Percentiles rank a stretch among this genome's conserved stretches.
phyloP scores from a whole-genome alignment of 2,888 invertebrate species.

The Megastigmus dorsalis region DNA sequence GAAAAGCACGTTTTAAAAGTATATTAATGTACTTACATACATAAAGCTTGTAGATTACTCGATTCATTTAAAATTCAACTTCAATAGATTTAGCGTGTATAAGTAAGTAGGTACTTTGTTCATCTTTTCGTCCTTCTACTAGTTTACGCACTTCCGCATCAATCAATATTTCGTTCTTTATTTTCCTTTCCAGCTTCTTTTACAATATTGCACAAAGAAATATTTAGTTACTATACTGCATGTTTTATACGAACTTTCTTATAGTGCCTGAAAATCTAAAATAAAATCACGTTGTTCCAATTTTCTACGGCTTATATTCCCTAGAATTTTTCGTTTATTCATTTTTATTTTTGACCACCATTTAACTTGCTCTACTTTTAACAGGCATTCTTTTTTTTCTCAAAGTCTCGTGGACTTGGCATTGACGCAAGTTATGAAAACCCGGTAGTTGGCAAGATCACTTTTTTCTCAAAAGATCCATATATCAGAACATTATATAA shows the following conservation, averaged over 20 bases:
- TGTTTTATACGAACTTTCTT: background rate
- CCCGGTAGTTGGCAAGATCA: background rate
- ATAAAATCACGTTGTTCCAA: too few species aligned
- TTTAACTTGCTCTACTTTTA: conserved; percentile 7
- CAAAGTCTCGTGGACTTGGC: conserved; percentile 5
- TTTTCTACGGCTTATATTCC: background rate
- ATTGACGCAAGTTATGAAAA: conserved; percentile 19
- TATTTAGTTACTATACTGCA: background rate
- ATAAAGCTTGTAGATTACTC: too few species aligned
- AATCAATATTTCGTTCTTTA: background rate
- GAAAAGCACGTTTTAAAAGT: too few species aligned
- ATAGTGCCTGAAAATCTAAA: too few species aligned
- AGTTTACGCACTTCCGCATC: background rate
- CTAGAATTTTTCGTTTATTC: background rate
- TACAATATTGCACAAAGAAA: background rate
- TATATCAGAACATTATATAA: too few species aligned
- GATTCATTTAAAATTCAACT: too few species aligned
- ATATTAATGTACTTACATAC: too few species aligned
- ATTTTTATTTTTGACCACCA: background rate
- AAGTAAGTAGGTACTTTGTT: too few species aligned
- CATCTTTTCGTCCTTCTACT: background rate
- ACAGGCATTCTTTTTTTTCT: background rate
- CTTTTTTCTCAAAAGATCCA: conserved; percentile 14
- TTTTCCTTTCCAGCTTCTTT: background rate
- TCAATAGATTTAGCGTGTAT: too few species aligned